Evolutionary conservation across 2,797 vertebrate genomes (phyloP).

Genomic region (Mycteria americana): DNA sequence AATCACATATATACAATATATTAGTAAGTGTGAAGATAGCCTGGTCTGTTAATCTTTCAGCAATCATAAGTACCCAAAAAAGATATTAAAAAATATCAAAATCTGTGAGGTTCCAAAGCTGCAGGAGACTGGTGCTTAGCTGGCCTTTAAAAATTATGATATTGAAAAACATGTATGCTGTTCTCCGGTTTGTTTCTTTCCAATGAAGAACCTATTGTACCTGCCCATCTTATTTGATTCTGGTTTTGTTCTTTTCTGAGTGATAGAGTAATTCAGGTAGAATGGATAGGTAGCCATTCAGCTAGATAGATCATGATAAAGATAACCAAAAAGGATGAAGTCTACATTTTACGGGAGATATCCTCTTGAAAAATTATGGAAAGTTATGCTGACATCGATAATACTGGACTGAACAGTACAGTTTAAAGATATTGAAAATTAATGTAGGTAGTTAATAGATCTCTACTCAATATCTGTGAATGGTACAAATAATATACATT

Average conservation of each 20-base stretch:
- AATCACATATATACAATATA: rapidly evolving
- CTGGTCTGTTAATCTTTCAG: neutral
- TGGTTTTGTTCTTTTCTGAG: neutral
- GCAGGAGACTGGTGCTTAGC: neutral
- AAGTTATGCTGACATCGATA: neutral
- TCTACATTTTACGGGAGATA: neutral
- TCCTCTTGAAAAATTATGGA: neutral
- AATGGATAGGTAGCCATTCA: neutral
- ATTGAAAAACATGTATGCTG: no score
- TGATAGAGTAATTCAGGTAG: neutral
- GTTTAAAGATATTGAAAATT: neutral
- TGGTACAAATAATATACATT: neutral
- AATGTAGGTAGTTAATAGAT: neutral
- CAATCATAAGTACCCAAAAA: neutral
- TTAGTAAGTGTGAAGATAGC: neutral
- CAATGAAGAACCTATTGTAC: neutral
- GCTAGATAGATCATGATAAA: neutral
- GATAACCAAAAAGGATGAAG: neutral
- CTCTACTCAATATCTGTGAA: neutral
- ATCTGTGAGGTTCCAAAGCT: neutral
- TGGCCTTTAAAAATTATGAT: neutral
- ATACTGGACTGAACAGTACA: neutral
- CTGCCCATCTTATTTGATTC: neutral
- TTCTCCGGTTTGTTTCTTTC: neutral
- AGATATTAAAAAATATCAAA: neutral